Evolutionary conservation across 2,797 vertebrate genomes (phyloP).

Genomic region (Diplodus puntazzo): DNA sequence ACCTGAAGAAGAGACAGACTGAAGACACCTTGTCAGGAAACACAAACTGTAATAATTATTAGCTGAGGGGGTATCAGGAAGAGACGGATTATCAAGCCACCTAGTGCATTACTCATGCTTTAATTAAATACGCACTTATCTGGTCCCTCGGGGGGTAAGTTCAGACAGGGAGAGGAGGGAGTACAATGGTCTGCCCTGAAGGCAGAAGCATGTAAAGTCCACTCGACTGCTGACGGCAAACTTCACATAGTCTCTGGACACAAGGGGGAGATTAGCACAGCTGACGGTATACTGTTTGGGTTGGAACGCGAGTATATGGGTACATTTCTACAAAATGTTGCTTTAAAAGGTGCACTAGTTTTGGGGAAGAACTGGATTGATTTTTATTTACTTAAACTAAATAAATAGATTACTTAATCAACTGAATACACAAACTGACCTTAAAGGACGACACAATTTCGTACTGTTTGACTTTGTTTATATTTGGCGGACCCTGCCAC

Average conservation of each 20-base stretch:
- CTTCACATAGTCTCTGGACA: constrained; percentile 33
- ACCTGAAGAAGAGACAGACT: neutral
- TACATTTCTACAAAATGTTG: too few relatives aligned
- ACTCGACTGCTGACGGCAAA: constrained; percentile 46
- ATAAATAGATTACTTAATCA: too few relatives aligned
- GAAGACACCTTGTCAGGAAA: constrained; percentile 53
- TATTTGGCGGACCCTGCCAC: too few relatives aligned
- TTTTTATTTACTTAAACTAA: too few relatives aligned
- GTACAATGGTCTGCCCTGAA: constrained; percentile 37
- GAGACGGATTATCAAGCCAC: constrained; percentile 69
- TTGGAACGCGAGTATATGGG: neutral
- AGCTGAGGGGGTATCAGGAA: constrained; percentile 58
- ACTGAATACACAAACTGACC: too few relatives aligned
- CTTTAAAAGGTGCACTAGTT: too few relatives aligned
- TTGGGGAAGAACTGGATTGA: too few relatives aligned
- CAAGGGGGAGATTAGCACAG: constrained; percentile 25
- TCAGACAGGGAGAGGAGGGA: constrained; percentile 42
- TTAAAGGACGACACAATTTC: too few relatives aligned
- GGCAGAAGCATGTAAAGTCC: constrained; percentile 43
- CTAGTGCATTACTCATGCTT: constrained; percentile 58
- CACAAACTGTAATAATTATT: constrained; percentile 64
- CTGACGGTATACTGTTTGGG: neutral
- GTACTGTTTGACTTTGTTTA: too few relatives aligned
- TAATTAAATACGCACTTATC: constrained; percentile 76
- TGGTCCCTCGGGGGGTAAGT: constrained; percentile 59